A percentile compares a stretch with the other conserved stretches of the same genome.
Evolutionary conservation across 2,113 vertebrate species (phyloP).

Genomic region (Oreotrochilus melanogaster): DNA sequence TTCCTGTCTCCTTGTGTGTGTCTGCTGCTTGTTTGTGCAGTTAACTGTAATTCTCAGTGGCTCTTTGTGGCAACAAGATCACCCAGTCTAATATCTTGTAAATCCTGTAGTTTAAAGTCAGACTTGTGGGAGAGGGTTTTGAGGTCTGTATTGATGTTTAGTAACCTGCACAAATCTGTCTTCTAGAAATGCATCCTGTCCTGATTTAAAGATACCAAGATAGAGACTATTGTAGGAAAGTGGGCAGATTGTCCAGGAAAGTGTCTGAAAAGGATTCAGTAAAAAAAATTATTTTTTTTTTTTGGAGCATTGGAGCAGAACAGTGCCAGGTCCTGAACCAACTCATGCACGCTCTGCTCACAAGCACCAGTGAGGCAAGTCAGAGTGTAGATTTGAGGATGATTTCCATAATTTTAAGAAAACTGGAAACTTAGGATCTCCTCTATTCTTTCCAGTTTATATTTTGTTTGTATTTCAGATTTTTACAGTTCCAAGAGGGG

Average conservation of each 20-base stretch:
- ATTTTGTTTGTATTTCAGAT: background rate
- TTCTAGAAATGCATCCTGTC: background rate
- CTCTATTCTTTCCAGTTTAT: background rate
- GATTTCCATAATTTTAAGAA: background rate
- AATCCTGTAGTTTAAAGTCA: background rate
- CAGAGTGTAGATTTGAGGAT: background rate
- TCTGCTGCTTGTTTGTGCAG: background rate
- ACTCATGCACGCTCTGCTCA: accelerated
- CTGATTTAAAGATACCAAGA: background rate
- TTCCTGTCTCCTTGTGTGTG: background rate
- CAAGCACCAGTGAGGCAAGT: background rate
- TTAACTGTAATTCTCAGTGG: background rate
- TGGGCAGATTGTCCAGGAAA: background rate
- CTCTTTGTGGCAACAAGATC: background rate
- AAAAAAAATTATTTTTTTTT: too few species aligned
- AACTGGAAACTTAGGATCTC: background rate
- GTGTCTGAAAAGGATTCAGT: background rate
- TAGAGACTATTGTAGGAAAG: background rate
- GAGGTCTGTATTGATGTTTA: background rate
- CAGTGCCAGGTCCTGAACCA: background rate
- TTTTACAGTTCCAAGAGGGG: background rate
- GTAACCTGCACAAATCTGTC: background rate
- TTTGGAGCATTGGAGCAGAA: background rate
- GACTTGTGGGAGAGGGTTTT: background rate
- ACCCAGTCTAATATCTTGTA: background rate